Evolutionary conservation across 1,140 invertebrate species (phyloP), one percentile per base, ranked within the genome.

Genomic region (Conus betulinus): DNA sequence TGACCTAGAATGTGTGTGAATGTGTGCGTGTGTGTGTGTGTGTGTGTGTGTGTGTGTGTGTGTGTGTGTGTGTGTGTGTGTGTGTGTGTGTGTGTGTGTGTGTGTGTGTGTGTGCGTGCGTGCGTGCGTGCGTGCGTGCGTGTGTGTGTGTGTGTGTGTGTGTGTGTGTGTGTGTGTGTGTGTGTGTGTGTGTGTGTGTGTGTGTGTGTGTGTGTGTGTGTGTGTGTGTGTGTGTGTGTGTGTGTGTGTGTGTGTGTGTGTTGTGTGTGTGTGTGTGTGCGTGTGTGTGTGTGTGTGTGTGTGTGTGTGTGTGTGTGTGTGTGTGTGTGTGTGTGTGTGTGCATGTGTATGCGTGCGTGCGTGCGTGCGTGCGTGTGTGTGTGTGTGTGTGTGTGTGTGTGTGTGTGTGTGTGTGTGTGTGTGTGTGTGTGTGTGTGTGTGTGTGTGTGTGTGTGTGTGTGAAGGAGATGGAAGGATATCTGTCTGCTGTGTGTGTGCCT

Each of bases 101-200:
- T 11, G 67, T 71, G 67, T 11, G 67, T 23, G 17, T 20, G 17
- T 23, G 67, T 71, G 67, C 17, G 67, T 71, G 67, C 20, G 17
- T 71, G 17, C 20, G 67, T 71, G 67, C 20, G 23, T 71, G 67
- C 17, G 17, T 20, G 67, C 20, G 67, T 20, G 67, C 20, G 67
- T 71, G 67, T 71, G 67, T 71, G 67, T 71, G 67, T 71, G 67
- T 71, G 67, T 71, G 67, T 71, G 67, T 71, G 67, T 71, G 67
- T 71, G 67, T 71, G 67, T 71, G 67, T 71, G 67, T 71, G 67
- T 23, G 67, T 71, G 23, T 71, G 67, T 23, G 67, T 71, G 67
- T 71, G 67, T 71, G 67, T 71, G 67, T 23, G 67, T 71, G 67
- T 71, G 67, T 71, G 67, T 23, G 67, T 71, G 67, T 71, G 67